Conservation (phyloP, 2,113 vertebrate genomes). For the Myotis brandtii region DNA sequence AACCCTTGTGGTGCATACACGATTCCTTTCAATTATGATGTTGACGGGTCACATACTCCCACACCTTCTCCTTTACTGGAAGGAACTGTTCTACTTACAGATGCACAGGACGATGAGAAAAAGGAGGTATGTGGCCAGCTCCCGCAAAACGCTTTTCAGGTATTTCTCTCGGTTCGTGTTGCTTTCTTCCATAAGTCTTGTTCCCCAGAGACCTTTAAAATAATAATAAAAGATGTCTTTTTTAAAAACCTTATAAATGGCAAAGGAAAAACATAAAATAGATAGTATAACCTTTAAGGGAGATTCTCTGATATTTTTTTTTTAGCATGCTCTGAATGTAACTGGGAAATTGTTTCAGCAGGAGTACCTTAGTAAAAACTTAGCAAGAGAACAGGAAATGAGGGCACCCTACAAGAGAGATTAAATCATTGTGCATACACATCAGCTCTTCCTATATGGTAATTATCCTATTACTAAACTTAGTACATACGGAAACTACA, state of each 20-base stretch:
- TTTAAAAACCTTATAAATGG: slow-evolving; percentile 9
- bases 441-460: neutral
- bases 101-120: slow-evolving; percentile 95
- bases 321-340: neutral
- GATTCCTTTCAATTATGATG: neutral
- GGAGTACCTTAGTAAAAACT: neutral
- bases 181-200: slow-evolving; percentile 94
- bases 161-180: slow-evolving; percentile 94
- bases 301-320: neutral
- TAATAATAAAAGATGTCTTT: neutral
- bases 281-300: neutral
- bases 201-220: slow-evolving; percentile 96
- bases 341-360: neutral
- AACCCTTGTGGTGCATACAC: neutral
- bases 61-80: neutral
- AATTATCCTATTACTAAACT: neutral
- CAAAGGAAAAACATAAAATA: slow-evolving; percentile 17
- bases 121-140: slow-evolving; percentile 93
- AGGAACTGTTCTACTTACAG: slow-evolving; percentile 88
- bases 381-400: slow-evolving; percentile 1
- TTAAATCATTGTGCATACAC: neutral
- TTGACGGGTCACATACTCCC: neutral
- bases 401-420: neutral
- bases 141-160: slow-evolving; percentile 93
- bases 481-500: neutral